A percentile compares a stretch with the other conserved stretches of the same genome.
These are phyloP conservation scores for Balaenoptera acutorostrata DNA, from an alignment of 2,113 vertebrate genomes.

Conservation along the genomic window DNA sequence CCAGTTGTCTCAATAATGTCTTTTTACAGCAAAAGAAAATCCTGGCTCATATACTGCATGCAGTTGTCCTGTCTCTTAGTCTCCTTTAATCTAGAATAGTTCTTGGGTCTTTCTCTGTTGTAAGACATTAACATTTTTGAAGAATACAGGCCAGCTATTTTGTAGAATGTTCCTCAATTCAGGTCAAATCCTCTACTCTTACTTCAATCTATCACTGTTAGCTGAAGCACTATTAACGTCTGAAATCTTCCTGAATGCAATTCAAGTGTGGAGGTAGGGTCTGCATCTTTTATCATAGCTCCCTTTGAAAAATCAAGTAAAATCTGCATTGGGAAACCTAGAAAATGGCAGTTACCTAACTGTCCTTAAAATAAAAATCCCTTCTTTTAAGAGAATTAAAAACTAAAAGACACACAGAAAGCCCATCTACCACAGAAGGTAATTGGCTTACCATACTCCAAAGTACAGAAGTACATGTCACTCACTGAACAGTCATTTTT, in stretches of 20 bases:
- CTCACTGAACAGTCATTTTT: not conserved
- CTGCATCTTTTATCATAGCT: slow-evolving; percentile 38
- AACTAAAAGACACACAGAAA: slow-evolving; percentile 32
- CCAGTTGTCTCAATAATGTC: not conserved
- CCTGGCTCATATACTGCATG: not conserved
- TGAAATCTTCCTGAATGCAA: slow-evolving; percentile 37
- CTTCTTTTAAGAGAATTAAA: slow-evolving; percentile 51
- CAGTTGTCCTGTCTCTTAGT: not conserved
- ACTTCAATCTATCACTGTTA: slow-evolving; percentile 1
- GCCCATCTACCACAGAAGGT: not conserved
- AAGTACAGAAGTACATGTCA: not conserved
- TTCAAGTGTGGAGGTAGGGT: slow-evolving; percentile 32
- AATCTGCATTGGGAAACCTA: slow-evolving; percentile 47
- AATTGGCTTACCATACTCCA: not conserved
- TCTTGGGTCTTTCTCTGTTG: slow-evolving; percentile 23
- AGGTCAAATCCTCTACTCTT: slow-evolving; percentile 32
- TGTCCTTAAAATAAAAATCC: slow-evolving; percentile 25
- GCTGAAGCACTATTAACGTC: slow-evolving; percentile 20
- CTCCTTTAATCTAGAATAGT: slow-evolving; percentile 35
- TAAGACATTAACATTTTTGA: slow-evolving; percentile 52
- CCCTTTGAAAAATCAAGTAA: slow-evolving; percentile 50
- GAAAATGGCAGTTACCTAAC: slow-evolving; percentile 47
- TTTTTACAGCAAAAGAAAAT: slow-evolving; percentile 50
- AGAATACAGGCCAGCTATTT: slow-evolving; percentile 1
- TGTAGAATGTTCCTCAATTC: slow-evolving; percentile 28